Conservation (phyloP, 2,113 vertebrate species). For the Tetraodon nigroviridis region DNA sequence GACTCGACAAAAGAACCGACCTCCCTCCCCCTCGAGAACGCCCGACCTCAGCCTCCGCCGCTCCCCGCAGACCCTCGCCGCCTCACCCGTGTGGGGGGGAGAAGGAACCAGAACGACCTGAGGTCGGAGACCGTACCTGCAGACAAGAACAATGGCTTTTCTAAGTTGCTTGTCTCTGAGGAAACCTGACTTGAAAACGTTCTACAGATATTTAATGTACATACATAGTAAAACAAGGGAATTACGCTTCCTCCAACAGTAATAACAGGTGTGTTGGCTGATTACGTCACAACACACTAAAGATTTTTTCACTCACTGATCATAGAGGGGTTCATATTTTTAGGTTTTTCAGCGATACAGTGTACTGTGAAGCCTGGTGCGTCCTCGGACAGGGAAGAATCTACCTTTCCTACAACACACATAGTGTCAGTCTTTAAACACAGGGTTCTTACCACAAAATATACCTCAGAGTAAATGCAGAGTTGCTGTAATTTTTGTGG, state of each 20-base stretch:
- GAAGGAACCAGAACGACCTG: slow-evolving; percentile 15
- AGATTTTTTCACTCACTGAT: slow-evolving; percentile 62
- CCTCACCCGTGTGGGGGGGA: slow-evolving; percentile 41
- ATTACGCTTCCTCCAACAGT: slow-evolving; percentile 65
- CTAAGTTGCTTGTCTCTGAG: slow-evolving; percentile 40
- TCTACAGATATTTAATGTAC: slow-evolving; percentile 70
- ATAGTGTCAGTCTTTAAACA: slow-evolving; percentile 74
- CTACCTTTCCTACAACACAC: slow-evolving; percentile 74
- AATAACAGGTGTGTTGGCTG: slow-evolving; percentile 63
- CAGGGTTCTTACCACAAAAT: slow-evolving; percentile 78
- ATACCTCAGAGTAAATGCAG: slow-evolving; percentile 79
- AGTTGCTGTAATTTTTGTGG: slow-evolving; percentile 74
- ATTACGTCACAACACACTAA: slow-evolving; percentile 63
- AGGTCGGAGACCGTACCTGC: slow-evolving; percentile 38
- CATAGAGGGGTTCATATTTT: slow-evolving; percentile 65
- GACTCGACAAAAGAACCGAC: slow-evolving; percentile 26
- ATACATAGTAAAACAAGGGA: slow-evolving; percentile 71
- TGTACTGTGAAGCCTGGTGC: slow-evolving; percentile 71
- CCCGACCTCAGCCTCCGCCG: slow-evolving; percentile 29
- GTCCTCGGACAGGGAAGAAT: slow-evolving; percentile 57
- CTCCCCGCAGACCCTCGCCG: slow-evolving; percentile 47
- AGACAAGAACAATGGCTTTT: slow-evolving; percentile 61
- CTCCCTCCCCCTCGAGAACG: slow-evolving; percentile 4
- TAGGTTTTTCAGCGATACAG: slow-evolving; percentile 68
- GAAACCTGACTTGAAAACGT: slow-evolving; percentile 66